phyloP scores from a whole-genome alignment of 2,888 invertebrate species.

The Hyles lineata region DNA sequence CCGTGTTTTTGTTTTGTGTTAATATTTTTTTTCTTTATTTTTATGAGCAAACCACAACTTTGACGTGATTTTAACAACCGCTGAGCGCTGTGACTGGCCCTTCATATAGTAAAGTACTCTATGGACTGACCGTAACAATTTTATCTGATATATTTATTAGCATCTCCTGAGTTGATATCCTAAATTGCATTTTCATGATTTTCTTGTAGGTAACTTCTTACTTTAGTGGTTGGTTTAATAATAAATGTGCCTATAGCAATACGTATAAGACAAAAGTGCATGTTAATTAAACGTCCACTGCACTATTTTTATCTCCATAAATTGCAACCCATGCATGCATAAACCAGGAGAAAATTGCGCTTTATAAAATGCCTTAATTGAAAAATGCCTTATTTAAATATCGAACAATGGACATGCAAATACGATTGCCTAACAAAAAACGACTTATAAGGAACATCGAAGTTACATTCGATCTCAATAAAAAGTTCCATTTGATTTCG shows the following conservation, averaged over 20 bases:
- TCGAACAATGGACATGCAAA: slow-evolving; percentile 4
- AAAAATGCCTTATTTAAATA: slow-evolving; percentile 4
- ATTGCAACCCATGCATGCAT: neutral
- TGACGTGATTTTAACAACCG: too few relatives aligned
- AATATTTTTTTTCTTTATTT: too few relatives aligned
- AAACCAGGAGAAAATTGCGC: neutral
- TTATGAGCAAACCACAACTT: too few relatives aligned
- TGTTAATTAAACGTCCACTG: neutral
- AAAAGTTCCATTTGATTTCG: slow-evolving; percentile 7
- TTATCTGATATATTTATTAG: too few relatives aligned
- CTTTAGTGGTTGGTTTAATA: too few relatives aligned
- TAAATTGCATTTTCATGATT: too few relatives aligned
- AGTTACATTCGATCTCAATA: slow-evolving; percentile 1
- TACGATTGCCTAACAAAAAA: neutral
- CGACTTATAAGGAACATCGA: neutral
- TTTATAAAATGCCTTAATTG: neutral
- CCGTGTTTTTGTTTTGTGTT: too few relatives aligned
- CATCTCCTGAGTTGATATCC: too few relatives aligned
- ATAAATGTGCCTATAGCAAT: neutral
- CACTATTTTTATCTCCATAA: neutral
- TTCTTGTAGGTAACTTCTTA: too few relatives aligned
- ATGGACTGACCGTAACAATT: too few relatives aligned
- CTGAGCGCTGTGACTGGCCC: too few relatives aligned
- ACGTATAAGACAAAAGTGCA: neutral
- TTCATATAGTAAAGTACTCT: too few relatives aligned